Conservation (phyloP, 2,113 vertebrate species). For the Odocoileus hemionus region DNA sequence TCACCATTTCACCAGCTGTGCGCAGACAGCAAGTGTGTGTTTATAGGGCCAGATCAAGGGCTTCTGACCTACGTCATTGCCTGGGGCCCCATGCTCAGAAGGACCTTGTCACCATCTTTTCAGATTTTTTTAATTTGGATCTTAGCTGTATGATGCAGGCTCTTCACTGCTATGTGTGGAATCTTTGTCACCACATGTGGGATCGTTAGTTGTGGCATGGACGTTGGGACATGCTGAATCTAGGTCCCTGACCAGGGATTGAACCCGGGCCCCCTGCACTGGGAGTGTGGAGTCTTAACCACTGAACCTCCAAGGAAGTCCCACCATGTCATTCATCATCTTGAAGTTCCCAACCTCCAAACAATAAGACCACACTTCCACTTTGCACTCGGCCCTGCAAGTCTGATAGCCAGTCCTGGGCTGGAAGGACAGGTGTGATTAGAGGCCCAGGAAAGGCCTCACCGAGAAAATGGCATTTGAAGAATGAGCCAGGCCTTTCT, state of each 20-base stretch:
- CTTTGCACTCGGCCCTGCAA: background rate
- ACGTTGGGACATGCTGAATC: background rate
- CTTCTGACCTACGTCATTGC: background rate
- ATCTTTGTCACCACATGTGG: background rate
- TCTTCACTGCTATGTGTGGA: background rate
- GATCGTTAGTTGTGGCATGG: background rate
- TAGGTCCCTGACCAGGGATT: background rate
- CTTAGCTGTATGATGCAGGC: background rate
- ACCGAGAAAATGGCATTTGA: background rate
- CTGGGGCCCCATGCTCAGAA: background rate
- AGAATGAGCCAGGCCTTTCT: background rate
- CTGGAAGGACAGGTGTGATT: background rate
- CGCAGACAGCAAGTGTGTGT: background rate
- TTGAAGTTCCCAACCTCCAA: constrained; percentile 1
- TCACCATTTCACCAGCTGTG: background rate
- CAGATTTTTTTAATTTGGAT: background rate
- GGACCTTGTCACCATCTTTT: background rate
- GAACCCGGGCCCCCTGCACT: background rate
- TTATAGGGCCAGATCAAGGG: no score
- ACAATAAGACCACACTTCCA: background rate
- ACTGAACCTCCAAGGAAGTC: background rate
- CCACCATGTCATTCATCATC: background rate
- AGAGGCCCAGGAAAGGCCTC: background rate
- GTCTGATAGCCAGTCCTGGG: background rate
- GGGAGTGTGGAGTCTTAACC: background rate